These are phyloP conservation scores for Alloplasta piceator DNA, from an alignment of 2,888 invertebrate species.

Conservation along the genomic window DNA sequence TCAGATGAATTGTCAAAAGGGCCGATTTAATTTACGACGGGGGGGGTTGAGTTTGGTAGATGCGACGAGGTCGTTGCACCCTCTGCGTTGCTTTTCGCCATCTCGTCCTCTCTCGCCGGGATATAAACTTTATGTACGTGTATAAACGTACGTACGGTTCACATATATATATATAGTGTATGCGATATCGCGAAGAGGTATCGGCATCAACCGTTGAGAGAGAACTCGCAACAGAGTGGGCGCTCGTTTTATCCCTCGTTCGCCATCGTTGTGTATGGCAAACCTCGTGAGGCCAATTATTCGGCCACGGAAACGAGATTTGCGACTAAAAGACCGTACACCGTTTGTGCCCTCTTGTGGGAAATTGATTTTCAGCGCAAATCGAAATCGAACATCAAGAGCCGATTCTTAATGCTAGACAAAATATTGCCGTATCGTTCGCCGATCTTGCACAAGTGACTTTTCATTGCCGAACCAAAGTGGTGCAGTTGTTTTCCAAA, in stretches of 20 bases:
- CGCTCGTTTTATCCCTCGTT: slow-evolving; percentile 55
- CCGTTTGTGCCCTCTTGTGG: no score
- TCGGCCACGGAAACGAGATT: slow-evolving; percentile 32
- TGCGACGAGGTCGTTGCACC: slow-evolving; percentile 61
- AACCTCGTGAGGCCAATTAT: slow-evolving; percentile 55
- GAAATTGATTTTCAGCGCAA: no score
- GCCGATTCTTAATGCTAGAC: no score
- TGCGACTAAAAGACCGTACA: no score
- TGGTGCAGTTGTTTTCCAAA: no score
- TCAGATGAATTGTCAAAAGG: background rate
- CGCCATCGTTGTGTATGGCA: slow-evolving; percentile 20
- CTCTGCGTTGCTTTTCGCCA: slow-evolving; percentile 44
- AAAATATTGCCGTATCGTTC: no score
- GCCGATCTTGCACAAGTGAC: no score
- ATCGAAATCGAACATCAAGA: no score
- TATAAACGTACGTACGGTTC: background rate
- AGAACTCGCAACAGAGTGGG: slow-evolving; percentile 45
- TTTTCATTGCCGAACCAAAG: no score
- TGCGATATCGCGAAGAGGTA: slow-evolving; percentile 54
- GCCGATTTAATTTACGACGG: background rate
- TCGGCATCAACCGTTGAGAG: slow-evolving; percentile 45
- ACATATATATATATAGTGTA: slow-evolving; percentile 19
- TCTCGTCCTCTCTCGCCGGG: slow-evolving; percentile 52
- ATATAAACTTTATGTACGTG: slow-evolving; percentile 17
- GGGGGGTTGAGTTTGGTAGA: slow-evolving; percentile 12